Evolutionary conservation across 2,888 invertebrate species (phyloP).

Genomic region (Baccha elongata): DNA sequence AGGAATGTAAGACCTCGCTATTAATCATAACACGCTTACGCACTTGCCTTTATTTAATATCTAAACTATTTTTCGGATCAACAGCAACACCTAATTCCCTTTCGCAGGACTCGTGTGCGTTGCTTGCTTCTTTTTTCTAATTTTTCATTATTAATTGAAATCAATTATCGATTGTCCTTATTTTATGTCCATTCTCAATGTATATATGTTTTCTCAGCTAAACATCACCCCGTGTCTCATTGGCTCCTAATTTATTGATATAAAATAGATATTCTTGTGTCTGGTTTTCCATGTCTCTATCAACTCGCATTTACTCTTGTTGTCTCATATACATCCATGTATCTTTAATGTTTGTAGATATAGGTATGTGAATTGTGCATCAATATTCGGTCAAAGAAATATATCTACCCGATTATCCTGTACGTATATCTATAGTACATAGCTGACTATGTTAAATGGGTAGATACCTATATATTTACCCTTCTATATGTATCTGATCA

Average conservation of each 20-base stretch:
- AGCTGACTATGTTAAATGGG: not conserved
- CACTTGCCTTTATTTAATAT: too few species aligned
- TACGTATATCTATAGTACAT: conserved; percentile 2
- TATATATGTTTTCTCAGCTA: conserved; percentile 45
- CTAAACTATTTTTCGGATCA: too few species aligned
- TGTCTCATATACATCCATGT: not conserved
- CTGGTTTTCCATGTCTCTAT: conserved; percentile 65
- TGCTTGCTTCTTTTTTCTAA: conserved; percentile 3
- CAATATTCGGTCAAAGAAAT: too few species aligned
- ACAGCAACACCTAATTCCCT: not conserved
- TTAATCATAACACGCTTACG: too few species aligned
- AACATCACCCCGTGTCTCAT: conserved; percentile 44
- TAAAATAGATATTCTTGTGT: conserved; percentile 62
- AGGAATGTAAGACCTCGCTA: too few species aligned
- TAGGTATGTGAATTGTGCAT: not conserved
- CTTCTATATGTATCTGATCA: conserved; percentile 34
- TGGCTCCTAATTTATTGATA: conserved; percentile 72
- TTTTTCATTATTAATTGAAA: conserved; percentile 66
- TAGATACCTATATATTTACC: conserved; percentile 1
- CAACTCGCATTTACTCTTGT: conserved; percentile 56
- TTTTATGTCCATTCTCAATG: conserved; percentile 29
- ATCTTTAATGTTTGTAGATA: not conserved
- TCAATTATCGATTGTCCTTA: conserved; percentile 69
- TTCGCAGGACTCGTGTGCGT: not conserved
- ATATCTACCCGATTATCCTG: not conserved